Base-by-base conservation (phyloP, 1,140 invertebrate species). In the Anoplophora glabripennis region DNA sequence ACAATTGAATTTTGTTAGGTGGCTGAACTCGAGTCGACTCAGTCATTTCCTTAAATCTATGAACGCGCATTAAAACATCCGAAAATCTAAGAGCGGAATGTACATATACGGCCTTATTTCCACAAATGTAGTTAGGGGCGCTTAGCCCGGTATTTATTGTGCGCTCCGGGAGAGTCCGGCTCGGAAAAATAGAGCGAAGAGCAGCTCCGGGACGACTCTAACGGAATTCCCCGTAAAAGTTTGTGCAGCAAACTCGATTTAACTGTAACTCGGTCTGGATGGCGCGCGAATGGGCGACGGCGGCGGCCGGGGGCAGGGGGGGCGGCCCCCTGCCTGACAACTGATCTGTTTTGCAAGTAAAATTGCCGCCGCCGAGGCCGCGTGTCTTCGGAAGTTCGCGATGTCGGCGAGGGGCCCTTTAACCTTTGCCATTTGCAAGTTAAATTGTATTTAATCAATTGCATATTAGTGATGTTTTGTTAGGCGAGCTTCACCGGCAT, bases 321-420 rank as follows among this genome's bases (percentile, higher is more conserved):
- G 28, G 10, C 38, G 37, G 15, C 14, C 15, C 37, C 46, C 42
- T 45, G 44, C 28, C 41, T 64, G 57, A 60, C 62, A 64, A 64
- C 52, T 59, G 62, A 64, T 64, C 62, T 59, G 46, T 59, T 64
- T 64, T 64, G 62, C 62, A 64, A 64, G 62, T 64, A 51, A 64
- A 64, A 64, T 60, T 64, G 40, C 8, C 3, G n/a, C 58, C 34
- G 44, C 44, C 42, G 40, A 40, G 42, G 40, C 52, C 47, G 18
- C 33, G 48, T 61, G 59, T 61, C 59, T 61, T 61, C 52, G 58
- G 52, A 60, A 60, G 51, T 60, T 60, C 46, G 21, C 21, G 21
- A 28, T 53, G 57, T 35, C 44, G 48, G 38, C 42, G 48, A 49
- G 37, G 44, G 41, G 44, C 34, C 48, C 36, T 14, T 17, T 49